A percentile compares a stretch with the other conserved stretches of the same genome.
phyloP scores from a whole-genome alignment of 2,797 vertebrate species.

The Tangara arthus region DNA sequence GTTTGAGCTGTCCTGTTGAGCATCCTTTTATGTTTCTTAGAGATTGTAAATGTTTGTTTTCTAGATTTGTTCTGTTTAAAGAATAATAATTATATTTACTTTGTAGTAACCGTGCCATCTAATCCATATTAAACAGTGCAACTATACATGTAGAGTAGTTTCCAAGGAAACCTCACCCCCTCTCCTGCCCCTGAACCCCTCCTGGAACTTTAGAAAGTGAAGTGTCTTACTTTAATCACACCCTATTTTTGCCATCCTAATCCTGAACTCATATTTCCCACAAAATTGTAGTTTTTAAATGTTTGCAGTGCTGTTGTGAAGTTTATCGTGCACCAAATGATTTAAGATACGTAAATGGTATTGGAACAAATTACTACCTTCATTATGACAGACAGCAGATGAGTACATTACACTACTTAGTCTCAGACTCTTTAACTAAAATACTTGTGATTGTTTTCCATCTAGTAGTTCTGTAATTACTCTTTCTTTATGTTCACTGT shows the following conservation, averaged over 20 bases:
- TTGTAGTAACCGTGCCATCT: conserved; percentile 19
- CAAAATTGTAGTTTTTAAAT: conserved; percentile 58
- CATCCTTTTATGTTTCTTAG: conserved; percentile 2
- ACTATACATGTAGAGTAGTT: conserved; percentile 35
- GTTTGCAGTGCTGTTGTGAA: conserved; percentile 26
- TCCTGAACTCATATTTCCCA: neutral
- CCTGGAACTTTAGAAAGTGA: conserved; percentile 1
- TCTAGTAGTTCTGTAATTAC: conserved; percentile 56
- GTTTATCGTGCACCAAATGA: conserved; percentile 32
- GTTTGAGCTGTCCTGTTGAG: neutral
- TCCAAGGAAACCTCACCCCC: conserved; percentile 58
- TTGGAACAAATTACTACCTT: conserved; percentile 68
- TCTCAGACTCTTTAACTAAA: conserved; percentile 57
- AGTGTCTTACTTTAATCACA: conserved; percentile 11
- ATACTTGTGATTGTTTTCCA: conserved; percentile 45
- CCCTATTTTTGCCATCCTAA: conserved; percentile 11
- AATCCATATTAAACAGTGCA: conserved; percentile 50
- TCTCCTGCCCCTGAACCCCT: neutral
- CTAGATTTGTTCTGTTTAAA: conserved; percentile 59
- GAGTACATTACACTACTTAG: conserved; percentile 37
- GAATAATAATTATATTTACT: conserved; percentile 48
- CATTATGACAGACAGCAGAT: conserved; percentile 57
- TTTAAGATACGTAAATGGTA: conserved; percentile 50
- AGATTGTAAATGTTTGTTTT: conserved; percentile 43
- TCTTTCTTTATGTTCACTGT: conserved; percentile 39